These are phyloP conservation scores for Euphonia xanthogaster DNA, from an alignment of 2,797 vertebrate genomes.

Conservation along the genomic window DNA sequence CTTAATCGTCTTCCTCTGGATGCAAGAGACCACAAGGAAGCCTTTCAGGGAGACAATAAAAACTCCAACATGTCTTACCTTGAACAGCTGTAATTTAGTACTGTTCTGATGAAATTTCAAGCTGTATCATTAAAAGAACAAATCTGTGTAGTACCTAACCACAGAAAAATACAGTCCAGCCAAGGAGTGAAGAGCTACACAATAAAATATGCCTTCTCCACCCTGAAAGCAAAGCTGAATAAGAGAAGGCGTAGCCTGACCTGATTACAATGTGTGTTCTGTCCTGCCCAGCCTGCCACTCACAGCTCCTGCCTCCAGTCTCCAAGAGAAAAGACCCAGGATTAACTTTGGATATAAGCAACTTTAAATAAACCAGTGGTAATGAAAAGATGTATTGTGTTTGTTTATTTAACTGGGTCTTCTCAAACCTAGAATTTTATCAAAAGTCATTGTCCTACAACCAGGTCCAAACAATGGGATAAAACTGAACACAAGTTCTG, in stretches of 20 bases:
- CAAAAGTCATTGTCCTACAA: not conserved
- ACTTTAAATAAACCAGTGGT: not conserved
- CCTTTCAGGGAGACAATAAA: not conserved
- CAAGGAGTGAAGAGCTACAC: not conserved
- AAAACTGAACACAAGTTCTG: not conserved
- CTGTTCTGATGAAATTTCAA: not conserved
- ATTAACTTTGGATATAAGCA: not conserved
- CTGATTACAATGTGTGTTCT: not conserved
- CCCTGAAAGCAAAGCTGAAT: constrained; percentile 34
- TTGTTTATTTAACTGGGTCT: not conserved
- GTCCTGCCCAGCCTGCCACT: not conserved
- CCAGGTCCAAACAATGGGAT: not conserved
- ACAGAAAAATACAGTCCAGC: not conserved
- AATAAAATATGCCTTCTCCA: not conserved
- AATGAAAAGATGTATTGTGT: not conserved
- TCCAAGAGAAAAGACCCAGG: not conserved
- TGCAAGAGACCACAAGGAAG: not conserved
- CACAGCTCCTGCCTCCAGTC: not conserved
- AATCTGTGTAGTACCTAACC: not conserved
- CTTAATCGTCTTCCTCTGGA: not conserved
- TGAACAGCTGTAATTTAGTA: not conserved
- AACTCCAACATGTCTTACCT: not conserved
- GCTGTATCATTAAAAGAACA: not conserved
- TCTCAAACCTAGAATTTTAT: not conserved
- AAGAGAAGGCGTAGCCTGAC: not conserved